Base-by-base conservation (phyloP, 2,797 vertebrate species). In the Myotis pilosus region DNA sequence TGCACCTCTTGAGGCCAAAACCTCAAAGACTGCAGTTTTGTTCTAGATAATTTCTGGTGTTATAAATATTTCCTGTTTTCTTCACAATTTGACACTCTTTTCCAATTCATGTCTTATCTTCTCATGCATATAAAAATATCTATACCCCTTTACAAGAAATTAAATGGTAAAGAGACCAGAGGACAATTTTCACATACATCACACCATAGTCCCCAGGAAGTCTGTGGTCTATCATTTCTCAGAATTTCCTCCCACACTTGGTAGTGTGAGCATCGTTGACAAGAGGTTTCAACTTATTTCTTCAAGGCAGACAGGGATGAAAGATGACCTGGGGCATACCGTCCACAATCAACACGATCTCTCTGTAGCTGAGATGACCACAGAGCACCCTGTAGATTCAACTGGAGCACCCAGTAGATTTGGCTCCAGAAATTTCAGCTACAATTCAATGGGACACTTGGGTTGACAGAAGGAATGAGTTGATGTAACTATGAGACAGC, bases 401-500 rank as follows among this genome's bases (percentile, higher is more conserved):
- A 38, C 1, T 16, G n/a, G 11, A 49, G 28, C 17, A 25, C 7
- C 2, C 38, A 12, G 19, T 16, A 55, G 11, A 15, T 28, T 22
- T 16, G 30, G 11, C 9, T 5, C 76, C 62, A 83, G 57, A 87
- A 55, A n/a, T 2, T 3, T 5, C 9, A 30, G 13, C 66, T 55
- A 5, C 3, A 0, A 8, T 23, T 19, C 28, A 22, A 12, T 3
- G 30, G 81, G 16, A 38, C 11, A 22, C 30, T 6, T 38, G 20
- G 38, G 30, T 38, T 47, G 60, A 53, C 23, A 22, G 22, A 3
- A 30, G 30, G 5, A 49, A 13, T 47, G 19, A 0, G 0, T 19
- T 15, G 47, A 47, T 71, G 10, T 62, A 15, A 57, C 1, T 13
- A 51, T 60, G 41, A 44, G 47, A 85, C 5, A 30, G 1, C 3